A percentile compares a stretch with the other conserved stretches of the same genome.
These are phyloP conservation scores for Mus spicilegus DNA, from an alignment of 2,113 vertebrate genomes.

Conservation along the genomic window DNA sequence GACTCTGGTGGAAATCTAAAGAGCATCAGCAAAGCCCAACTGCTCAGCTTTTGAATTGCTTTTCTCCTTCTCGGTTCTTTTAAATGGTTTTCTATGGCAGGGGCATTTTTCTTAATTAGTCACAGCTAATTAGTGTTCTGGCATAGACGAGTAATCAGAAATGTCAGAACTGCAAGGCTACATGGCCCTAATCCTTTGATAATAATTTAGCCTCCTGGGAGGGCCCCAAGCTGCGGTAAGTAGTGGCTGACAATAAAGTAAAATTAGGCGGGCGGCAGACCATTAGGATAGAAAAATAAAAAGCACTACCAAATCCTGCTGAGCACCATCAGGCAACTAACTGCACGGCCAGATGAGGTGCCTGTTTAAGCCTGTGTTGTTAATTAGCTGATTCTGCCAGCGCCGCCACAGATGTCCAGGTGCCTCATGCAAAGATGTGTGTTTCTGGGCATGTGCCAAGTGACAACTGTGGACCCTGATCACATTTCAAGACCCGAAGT, in stretches of 20 bases:
- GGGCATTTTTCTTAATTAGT: slow-evolving; percentile 95
- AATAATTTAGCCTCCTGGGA: slow-evolving; percentile 95
- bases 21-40: slow-evolving; percentile 89
- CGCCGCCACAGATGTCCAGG: slow-evolving; percentile 92
- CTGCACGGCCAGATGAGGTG: slow-evolving; percentile 93
- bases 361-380: slow-evolving; percentile 94
- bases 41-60: slow-evolving; percentile 91
- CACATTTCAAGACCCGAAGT: slow-evolving; percentile 89
- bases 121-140: slow-evolving; percentile 95
- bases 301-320: slow-evolving; percentile 92
- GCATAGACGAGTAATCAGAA: slow-evolving; percentile 95
- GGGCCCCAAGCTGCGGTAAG: slow-evolving; percentile 94
- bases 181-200: slow-evolving; percentile 95
- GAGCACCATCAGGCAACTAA: slow-evolving; percentile 93
- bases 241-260: slow-evolving; percentile 94
- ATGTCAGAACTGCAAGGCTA: slow-evolving; percentile 93
- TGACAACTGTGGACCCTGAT: slow-evolving; percentile 89
- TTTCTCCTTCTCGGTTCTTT: slow-evolving; percentile 91
- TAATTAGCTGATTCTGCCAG: slow-evolving; percentile 94
- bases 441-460: slow-evolving; percentile 89
- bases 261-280: slow-evolving; percentile 94
- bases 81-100: slow-evolving; percentile 92
- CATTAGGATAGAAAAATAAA: slow-evolving; percentile 93
- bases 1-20: slow-evolving; percentile 87
- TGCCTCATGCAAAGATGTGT: slow-evolving; percentile 90